Evolutionary conservation across 2,113 vertebrate species (phyloP), one percentile per base, ranked within the genome.

Genomic region (Circaetus cinerascens): DNA sequence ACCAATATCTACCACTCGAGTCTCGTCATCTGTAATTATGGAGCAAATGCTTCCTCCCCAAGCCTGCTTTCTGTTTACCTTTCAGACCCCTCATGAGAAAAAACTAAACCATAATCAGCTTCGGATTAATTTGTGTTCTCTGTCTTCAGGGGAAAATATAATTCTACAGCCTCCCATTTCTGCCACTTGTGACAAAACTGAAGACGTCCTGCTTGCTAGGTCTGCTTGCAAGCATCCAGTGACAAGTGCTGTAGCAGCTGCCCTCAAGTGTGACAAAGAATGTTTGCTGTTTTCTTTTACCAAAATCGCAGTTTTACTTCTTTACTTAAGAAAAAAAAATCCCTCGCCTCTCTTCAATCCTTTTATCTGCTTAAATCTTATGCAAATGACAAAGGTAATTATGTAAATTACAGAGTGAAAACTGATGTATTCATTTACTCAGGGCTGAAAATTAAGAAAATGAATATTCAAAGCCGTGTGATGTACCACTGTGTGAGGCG

Each of bases 321-420:
- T 73, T 74, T 27, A 74, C 53, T 56, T 2, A n/a, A 72, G 15
- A 2, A 36, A 69, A 88, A 80, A 27, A 2, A 41, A 6, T 2
- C 5, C 15, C 32, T 88, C 41, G 86, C 34, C 29, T 67, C 36
- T 80, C 45, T 66, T 90, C 50, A 76, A 30, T 77, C 86, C 36
- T 84, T 88, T 74, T 64, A 89, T 78, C 83, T 93, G 20, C 36
- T 59, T 89, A 93, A 89, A 91, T 86, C 63, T 81, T 76, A 94
- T 36, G 46, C 63, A 95, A 95, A 96, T 74, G 26, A 45, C 79
- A 84, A 86, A 86, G n/a, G 59, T 88, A 95, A 94, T 96, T 88
- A 84, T 11, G 7, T 26, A 86, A 92, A 91, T 86, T 92, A 76
- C 36, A 83, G 26, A 86, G 38, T 67, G 63, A 92, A 90, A 86